Evolutionary conservation across 2,113 vertebrate genomes (phyloP).

Genomic region (Steatornis caripensis): DNA sequence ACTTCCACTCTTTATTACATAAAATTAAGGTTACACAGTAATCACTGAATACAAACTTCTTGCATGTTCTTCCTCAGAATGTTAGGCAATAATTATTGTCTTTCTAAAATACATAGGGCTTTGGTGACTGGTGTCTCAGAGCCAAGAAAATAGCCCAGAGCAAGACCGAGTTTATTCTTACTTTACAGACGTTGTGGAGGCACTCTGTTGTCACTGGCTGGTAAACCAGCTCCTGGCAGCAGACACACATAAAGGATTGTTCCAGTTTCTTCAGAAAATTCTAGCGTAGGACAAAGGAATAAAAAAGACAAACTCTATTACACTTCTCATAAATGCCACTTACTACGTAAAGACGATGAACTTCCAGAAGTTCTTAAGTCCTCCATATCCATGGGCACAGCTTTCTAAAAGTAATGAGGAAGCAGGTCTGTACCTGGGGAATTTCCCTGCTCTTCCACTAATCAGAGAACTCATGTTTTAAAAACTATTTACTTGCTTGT

Average conservation of each 20-base stretch:
- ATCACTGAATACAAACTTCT: background rate
- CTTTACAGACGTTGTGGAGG: conserved; percentile 97
- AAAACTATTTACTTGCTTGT: background rate
- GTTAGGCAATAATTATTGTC: background rate
- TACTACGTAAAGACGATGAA: background rate
- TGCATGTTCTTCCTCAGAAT: background rate
- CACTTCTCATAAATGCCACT: background rate
- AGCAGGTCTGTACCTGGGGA: background rate
- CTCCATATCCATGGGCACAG: background rate
- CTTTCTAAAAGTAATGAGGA: background rate
- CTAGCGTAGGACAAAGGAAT: conserved; percentile 65
- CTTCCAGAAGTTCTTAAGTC: background rate
- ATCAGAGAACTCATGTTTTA: background rate
- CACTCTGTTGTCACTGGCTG: conserved; percentile 95
- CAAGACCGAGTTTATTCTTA: conserved; percentile 55
- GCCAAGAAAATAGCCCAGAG: background rate
- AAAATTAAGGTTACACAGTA: background rate
- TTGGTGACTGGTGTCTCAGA: background rate
- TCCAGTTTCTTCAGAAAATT: conserved; percentile 97
- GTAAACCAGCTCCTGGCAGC: conserved; percentile 96
- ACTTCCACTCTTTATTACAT: background rate
- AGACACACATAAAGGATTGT: conserved; percentile 97
- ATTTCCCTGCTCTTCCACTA: background rate
- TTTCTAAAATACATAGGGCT: background rate
- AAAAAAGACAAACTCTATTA: background rate